phyloP scores from a whole-genome alignment of 2,888 invertebrate genomes.

The Cheilosia grossa region DNA sequence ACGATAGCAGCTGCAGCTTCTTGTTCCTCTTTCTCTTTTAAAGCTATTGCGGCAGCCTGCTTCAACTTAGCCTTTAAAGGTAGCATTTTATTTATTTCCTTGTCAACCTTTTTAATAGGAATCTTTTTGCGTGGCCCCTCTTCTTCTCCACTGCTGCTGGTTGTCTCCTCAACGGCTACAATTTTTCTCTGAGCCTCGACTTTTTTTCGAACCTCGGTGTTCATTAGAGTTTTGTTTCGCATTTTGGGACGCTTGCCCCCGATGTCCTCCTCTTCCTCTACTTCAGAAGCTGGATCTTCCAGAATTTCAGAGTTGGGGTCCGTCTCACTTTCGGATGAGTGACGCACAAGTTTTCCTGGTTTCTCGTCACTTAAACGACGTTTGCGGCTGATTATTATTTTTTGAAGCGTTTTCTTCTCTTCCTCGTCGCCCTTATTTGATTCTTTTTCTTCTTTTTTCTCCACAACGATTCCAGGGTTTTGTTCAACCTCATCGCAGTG shows the following conservation, averaged over 20 bases:
- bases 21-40: conserved; percentile 1
- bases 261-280: conserved; percentile 79
- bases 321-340: conserved; percentile 82
- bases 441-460: conserved; percentile 1
- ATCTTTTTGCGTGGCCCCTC: conserved; percentile 77
- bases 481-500: conserved; percentile 12
- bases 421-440: conserved; percentile 31
- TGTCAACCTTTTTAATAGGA: conserved; percentile 26
- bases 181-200: conserved; percentile 79
- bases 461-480: neutral
- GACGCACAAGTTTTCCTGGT: conserved; percentile 76
- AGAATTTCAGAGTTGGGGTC: conserved; percentile 84
- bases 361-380: conserved; percentile 79
- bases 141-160: conserved; percentile 81
- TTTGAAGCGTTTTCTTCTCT: neutral
- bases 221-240: conserved; percentile 78
- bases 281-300: conserved; percentile 81
- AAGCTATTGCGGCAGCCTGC: conserved; percentile 19
- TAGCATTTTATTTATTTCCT: conserved; percentile 22
- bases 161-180: conserved; percentile 78
- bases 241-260: conserved; percentile 82
- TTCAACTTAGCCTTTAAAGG: conserved; percentile 47
- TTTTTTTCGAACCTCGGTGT: conserved; percentile 80
- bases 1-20: neutral
- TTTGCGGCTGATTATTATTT: conserved; percentile 77